Base-by-base conservation (phyloP, 2,888 invertebrate species). In the Myopa tessellatipennis region DNA sequence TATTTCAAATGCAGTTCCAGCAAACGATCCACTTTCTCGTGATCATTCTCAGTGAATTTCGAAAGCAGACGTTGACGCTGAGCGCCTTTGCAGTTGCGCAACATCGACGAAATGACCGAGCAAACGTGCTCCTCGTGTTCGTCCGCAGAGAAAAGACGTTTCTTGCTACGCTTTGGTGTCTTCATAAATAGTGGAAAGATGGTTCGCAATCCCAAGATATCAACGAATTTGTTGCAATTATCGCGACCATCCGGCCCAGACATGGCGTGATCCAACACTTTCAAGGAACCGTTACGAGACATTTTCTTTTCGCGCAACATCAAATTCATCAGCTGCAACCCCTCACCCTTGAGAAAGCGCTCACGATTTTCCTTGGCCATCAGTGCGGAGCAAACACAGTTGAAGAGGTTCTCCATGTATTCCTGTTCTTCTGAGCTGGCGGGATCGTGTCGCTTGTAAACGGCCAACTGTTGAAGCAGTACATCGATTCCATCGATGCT, bases 161-260 rank as follows among this genome's bases (percentile, higher is more conserved):
- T 94, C 79, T 94, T 91, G 84, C 93, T 93, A 84, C 95, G 93
- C 84, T 95, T 95, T 0, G 99, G 99, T 0, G 99, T 99, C 90
- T 98, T 98, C 99, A 99, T 99, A 87, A 99, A 99, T 0, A 99
- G 90, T 1, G 99, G 99, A 90, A 99, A 99, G 79, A 99, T 95
- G 6, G 98, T 98, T 68, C 99, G 91, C 16, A 99, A 91, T 0
- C 99, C 98, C 38, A 99, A 91, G 85, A 99, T 99, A 87, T 99
- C 99, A 0, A 99, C 97, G 89, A 99, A 98, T 90, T 99, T 99
- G 87, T 96, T 97, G 88, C 98, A 97, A 88, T 98, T 98, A 84
- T 98, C 98, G 81, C 93, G 93, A 0, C 98, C 99, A 86, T 98
- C 96, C 0, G 93, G 92, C 0, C 98, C 98, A 2, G 96, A 95